phyloP scores from a whole-genome alignment of 2,113 vertebrate genomes.

The Paramisgurnus dabryanus region DNA sequence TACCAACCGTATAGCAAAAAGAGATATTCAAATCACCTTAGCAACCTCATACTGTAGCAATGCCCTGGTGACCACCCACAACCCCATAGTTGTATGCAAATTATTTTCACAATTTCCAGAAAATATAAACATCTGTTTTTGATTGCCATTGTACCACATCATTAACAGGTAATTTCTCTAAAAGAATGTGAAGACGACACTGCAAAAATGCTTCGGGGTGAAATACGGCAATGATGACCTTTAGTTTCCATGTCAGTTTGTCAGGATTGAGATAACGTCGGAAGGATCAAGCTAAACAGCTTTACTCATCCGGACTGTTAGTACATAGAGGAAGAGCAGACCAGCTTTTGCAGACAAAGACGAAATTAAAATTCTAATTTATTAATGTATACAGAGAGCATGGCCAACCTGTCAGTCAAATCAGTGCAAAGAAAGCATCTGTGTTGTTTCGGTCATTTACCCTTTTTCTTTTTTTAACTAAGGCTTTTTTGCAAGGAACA shows the following conservation, averaged over 20 bases:
- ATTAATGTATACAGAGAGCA: conserved; percentile 97
- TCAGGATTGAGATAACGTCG: conserved; percentile 94
- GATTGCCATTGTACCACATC: conserved; percentile 73
- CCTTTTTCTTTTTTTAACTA: conserved; percentile 25
- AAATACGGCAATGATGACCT: conserved; percentile 94
- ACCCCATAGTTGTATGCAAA: too few relatives aligned
- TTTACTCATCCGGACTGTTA: conserved; percentile 90
- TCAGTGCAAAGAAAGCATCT: conserved; percentile 86
- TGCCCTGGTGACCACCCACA: too few relatives aligned
- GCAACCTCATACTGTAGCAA: too few relatives aligned
- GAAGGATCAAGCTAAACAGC: conserved; percentile 94
- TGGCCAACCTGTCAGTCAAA: conserved; percentile 93
- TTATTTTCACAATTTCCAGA: too few relatives aligned
- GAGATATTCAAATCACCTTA: too few relatives aligned
- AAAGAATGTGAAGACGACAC: conserved; percentile 90
- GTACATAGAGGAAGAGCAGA: conserved; percentile 80
- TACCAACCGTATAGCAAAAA: too few relatives aligned
- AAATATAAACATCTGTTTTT: too few relatives aligned
- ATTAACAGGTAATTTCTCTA: conserved; percentile 74
- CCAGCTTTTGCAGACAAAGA: conserved; percentile 90
- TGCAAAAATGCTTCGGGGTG: conserved; percentile 83
- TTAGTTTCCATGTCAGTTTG: conserved; percentile 95
- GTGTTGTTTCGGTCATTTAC: conserved; percentile 44
- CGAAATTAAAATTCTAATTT: conserved; percentile 99
- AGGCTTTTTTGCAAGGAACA: conserved; percentile 58